Base-by-base conservation (phyloP, 2,113 vertebrate genomes). In the Propithecus coquereli region DNA sequence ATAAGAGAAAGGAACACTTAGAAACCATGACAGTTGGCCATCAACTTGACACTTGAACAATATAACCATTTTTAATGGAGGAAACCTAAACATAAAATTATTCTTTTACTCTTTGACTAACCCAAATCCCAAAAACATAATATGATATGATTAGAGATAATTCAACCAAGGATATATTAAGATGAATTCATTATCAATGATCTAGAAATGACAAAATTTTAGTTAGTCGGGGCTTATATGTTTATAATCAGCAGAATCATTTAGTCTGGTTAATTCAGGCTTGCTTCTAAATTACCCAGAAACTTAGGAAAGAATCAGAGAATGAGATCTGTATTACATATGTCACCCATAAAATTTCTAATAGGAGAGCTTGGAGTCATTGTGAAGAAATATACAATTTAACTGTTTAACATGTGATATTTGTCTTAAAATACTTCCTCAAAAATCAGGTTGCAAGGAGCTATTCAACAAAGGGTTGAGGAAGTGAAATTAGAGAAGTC, bases 31-130 rank as follows among this genome's bases (percentile, higher is more conserved):
- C 14, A 87, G 30, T 25, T 95, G 61, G 10, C 37, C 17, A 17
- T 4, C 18, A 57, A 86, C 87, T 89, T 92, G 73, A 34, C 79
- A 76, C 1, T 43, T 34, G 11, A 17, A 63, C 32, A 84, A 16
- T 32, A 79, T 22, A 40, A 82, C 8, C 54, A 84, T 91, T 97
- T 97, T 79, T 70, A 89, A 90, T 61, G 47, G 22, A 79, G 86
- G 18, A 89, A 94, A 86, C 8, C 2, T 45, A 18, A 68, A 65
- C 77, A n/a, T 87, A 63, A 85, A 5, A 34, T 81, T 40, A 30
- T 57, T 92, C 4, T 13, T 87, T 79, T 91, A 77, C 0, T 59
- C 3, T 94, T 80, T 76, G 27, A 65, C 47, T 84, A 91, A 52
- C 8, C 12, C 2, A 92, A 91, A 80, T 87, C 30, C 50, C 18